These are phyloP conservation scores for Ascidia mentula DNA, from an alignment of 23 tunicate species.

Conservation along the genomic window DNA sequence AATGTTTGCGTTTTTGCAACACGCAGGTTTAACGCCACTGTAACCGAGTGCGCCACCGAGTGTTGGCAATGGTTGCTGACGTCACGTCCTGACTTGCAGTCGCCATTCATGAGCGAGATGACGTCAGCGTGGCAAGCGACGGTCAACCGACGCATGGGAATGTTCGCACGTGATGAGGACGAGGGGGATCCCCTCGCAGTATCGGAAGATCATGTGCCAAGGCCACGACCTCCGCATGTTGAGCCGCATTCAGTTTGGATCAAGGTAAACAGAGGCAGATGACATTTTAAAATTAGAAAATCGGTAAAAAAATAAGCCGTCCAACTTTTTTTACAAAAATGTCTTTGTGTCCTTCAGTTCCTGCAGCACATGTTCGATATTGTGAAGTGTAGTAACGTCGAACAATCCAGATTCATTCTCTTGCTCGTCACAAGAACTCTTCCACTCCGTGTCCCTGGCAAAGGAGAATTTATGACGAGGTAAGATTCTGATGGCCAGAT, in stretches of 20 bases:
- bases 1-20: not conserved
- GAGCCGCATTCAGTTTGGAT: conserved; percentile 84
- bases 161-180: conserved; percentile 48
- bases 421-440: conserved; percentile 39
- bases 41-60: conserved; percentile 63
- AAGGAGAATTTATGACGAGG: conserved; percentile 42
- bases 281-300: not conserved
- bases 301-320: too few relatives aligned
- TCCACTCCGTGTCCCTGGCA: conserved; percentile 56
- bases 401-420: conserved; percentile 40
- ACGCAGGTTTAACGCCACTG: conserved; percentile 10
- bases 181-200: conserved; percentile 98
- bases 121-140: conserved; percentile 82
- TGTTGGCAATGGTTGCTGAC: conserved; percentile 99
- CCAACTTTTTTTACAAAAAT: too few relatives aligned
- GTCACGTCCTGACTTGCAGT: conserved; percentile 62
- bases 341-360: conserved; percentile 60
- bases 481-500: too few relatives aligned
- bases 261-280: conserved; percentile 30
- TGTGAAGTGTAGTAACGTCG: conserved; percentile 63
- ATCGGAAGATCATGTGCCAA: conserved; percentile 68
- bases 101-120: conserved; percentile 69
- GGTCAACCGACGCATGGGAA: conserved; percentile 54
- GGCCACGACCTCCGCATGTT: conserved; percentile 69
- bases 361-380: conserved; percentile 74